Percentiles rank a stretch among this genome's conserved stretches.
Evolutionary conservation across 2,888 invertebrate species (phyloP).

Genomic region (Spilosoma lubricipeda): DNA sequence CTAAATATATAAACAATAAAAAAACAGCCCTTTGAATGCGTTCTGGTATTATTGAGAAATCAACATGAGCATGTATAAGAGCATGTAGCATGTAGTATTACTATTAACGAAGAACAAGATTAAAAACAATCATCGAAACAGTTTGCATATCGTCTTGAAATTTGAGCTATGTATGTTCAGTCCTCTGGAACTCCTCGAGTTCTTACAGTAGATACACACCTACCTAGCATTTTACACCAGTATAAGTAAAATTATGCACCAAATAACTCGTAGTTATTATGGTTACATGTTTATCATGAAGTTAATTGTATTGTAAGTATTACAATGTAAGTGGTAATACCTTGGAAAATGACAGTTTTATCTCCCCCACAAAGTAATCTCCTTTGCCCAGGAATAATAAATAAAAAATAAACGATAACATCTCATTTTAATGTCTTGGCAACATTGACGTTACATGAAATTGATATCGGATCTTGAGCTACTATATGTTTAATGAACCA

Average conservation of each 20-base stretch:
- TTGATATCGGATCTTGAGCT: slow-evolving; percentile 54
- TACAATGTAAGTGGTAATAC: slow-evolving; percentile 43
- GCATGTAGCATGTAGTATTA: neutral
- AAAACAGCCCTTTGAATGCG: no score
- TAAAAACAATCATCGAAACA: no score
- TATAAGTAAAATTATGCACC: slow-evolving; percentile 21
- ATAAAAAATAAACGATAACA: slow-evolving; percentile 55
- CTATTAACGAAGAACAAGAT: no score
- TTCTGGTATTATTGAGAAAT: no score
- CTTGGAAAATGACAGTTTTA: slow-evolving; percentile 55
- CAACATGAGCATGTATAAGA: neutral
- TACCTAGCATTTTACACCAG: neutral
- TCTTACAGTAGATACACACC: no score
- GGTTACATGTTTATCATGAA: slow-evolving; percentile 47
- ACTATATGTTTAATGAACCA: slow-evolving; percentile 38
- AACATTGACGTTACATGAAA: slow-evolving; percentile 50
- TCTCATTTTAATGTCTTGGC: slow-evolving; percentile 55
- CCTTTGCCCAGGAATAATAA: slow-evolving; percentile 48
- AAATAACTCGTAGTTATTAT: slow-evolving; percentile 33
- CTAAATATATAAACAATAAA: no score
- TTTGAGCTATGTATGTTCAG: no score
- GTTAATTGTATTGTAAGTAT: slow-evolving; percentile 48
- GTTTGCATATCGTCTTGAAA: no score
- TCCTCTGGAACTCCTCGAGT: no score
- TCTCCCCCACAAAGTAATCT: slow-evolving; percentile 46